These are phyloP conservation scores for Pseudochromis fuscus DNA, from an alignment of 2,797 vertebrate genomes.

Conservation along the genomic window DNA sequence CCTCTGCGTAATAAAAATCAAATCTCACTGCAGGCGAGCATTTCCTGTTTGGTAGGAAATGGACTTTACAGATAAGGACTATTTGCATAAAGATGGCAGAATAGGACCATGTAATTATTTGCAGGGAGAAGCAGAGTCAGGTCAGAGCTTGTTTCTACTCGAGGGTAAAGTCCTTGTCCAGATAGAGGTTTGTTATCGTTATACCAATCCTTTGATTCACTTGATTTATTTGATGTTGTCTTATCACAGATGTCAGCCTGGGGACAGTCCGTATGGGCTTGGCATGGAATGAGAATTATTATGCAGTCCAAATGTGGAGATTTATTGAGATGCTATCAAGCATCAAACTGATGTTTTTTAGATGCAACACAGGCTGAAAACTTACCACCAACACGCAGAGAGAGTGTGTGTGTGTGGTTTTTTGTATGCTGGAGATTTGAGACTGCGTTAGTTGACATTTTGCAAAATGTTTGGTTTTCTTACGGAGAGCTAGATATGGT, in stretches of 20 bases:
- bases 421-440: slow-evolving; percentile 7
- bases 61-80: slow-evolving; percentile 65
- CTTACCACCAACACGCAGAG: slow-evolving; percentile 18
- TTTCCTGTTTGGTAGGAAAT: slow-evolving; percentile 80
- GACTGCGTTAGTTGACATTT: no score
- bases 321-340: slow-evolving; percentile 62
- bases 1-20: slow-evolving; percentile 67
- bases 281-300: slow-evolving; percentile 44
- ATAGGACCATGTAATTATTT: slow-evolving; percentile 65
- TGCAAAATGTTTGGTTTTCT: no score
- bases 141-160: slow-evolving; percentile 50
- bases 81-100: slow-evolving; percentile 78
- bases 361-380: slow-evolving; percentile 24
- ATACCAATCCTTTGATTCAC: slow-evolving; percentile 47
- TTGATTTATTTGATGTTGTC: slow-evolving; percentile 58
- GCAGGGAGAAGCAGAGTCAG: slow-evolving; percentile 45
- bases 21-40: slow-evolving; percentile 64
- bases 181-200: slow-evolving; percentile 58
- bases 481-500: no score
- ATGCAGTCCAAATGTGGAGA: slow-evolving; percentile 62
- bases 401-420: background rate
- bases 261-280: slow-evolving; percentile 59
- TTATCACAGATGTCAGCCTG: slow-evolving; percentile 63
- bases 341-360: slow-evolving; percentile 27
- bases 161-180: slow-evolving; percentile 54